Percentiles rank a stretch among this genome's conserved stretches.
Conservation (phyloP, 2,888 invertebrate genomes). For the Trisateles emortualis region DNA sequence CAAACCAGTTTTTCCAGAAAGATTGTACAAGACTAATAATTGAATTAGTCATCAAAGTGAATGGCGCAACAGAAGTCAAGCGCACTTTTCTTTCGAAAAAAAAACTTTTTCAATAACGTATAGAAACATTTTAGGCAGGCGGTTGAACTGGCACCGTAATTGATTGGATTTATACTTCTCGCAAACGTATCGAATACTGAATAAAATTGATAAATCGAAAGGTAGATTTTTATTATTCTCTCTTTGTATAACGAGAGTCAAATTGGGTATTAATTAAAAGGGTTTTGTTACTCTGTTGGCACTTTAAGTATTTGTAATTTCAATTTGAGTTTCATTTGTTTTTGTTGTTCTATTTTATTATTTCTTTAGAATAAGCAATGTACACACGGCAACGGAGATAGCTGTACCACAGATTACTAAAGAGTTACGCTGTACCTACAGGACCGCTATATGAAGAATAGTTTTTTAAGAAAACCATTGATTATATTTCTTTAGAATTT, state of each 20-base stretch:
- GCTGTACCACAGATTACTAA: no score
- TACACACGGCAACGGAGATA: no score
- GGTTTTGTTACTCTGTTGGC: neutral
- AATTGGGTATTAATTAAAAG: neutral
- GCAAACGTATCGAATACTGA: neutral
- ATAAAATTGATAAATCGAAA: neutral
- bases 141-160: neutral
- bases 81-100: neutral
- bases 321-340: neutral
- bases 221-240: neutral
- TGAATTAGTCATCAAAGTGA: neutral
- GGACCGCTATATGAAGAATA: no score
- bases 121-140: no score
- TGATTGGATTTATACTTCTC: neutral
- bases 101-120: neutral
- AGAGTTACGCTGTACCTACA: no score
- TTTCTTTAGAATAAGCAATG: no score
- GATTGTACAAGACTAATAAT: no score
- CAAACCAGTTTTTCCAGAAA: no score
- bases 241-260: neutral
- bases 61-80: neutral
- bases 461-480: no score
- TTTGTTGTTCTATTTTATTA: no score
- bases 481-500: no score
- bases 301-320: neutral